phyloP scores from a whole-genome alignment of 2,797 vertebrate species.

The Acanthiza pusilla region DNA sequence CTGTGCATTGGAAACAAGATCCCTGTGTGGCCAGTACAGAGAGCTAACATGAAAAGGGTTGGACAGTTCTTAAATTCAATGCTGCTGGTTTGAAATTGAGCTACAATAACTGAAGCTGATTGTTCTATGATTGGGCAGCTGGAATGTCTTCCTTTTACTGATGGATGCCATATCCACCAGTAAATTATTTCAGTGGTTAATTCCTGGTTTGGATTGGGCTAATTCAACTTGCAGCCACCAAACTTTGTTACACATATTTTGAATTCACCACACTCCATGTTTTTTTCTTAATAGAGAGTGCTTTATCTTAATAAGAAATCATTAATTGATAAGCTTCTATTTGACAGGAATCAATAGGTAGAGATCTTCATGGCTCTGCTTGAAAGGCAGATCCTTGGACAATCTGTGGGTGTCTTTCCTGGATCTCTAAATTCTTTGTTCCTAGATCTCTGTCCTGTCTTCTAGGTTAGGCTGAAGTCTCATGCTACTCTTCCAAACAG shows the following conservation, averaged over 20 bases:
- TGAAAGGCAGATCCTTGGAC: not conserved
- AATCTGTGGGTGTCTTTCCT: not conserved
- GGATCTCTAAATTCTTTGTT: not conserved
- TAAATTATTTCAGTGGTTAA: not conserved
- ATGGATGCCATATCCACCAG: not conserved
- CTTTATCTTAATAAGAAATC: not conserved
- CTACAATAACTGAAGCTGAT: not conserved
- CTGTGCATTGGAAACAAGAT: not conserved
- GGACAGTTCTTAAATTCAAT: not conserved
- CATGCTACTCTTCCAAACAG: not conserved
- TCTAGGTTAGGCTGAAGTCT: not conserved
- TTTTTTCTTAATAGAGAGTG: not conserved
- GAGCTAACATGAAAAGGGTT: not conserved
- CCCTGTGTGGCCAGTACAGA: not conserved
- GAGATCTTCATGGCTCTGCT: not conserved
- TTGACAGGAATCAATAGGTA: not conserved
- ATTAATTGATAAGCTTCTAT: not conserved
- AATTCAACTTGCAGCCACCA: not conserved
- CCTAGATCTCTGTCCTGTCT: not conserved
- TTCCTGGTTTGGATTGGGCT: not conserved
- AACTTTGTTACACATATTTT: not conserved
- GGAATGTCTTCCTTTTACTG: not conserved
- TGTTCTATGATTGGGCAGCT: not conserved
- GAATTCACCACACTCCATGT: not conserved
- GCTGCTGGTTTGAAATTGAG: not conserved